Evolutionary conservation across 2,113 vertebrate species (phyloP), one percentile per base, ranked within the genome.

Genomic region (Malurus melanocephalus): DNA sequence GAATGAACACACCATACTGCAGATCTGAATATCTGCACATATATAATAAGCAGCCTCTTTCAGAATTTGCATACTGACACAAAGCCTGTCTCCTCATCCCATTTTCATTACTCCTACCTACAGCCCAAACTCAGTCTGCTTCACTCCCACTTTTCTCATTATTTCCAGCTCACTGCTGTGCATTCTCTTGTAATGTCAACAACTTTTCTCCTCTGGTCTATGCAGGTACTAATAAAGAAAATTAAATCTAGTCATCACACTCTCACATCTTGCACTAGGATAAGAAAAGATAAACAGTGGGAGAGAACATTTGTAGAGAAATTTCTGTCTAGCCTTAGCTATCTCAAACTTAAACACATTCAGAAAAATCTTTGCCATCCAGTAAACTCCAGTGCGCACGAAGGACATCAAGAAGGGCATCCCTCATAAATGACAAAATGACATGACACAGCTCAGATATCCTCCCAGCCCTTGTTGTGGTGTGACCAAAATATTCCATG

Each of bases 51-150:
- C 62, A 80, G 57, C 5, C 24, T 65, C 67, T 87, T 65, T 32
- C 62, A 76, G 33, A 92, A 89, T 87, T 87, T 93, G 72, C 85
- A 91, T 87, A 69, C 33, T 45, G 89, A 83, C 69, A 92, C 38
- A 89, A 92, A 87, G 59, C 75, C 67, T 69, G 53, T 26, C 43
- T 91, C 28, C 67, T 85, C 72, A 82, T 46, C 35, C 26, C 40
- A 33, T 73, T 91, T 65, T 3, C 3, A 79, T 85, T 76, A 87
- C 40, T 73, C 51, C 64, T 85, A 66, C 76, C 64, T 77, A 59
- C 67, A 62, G 67, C 56, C 93, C 64, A 73, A 60, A 89, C 27
- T 3, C 0, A 0, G 19, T 59, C 64, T 91, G 73, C 76, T 91
- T 90, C 81, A 68, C 46, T 76, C 71, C 65, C 57, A 82, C 60